Conservation (phyloP, 2,797 vertebrate species). For the Schizothorax lantsangensis region DNA sequence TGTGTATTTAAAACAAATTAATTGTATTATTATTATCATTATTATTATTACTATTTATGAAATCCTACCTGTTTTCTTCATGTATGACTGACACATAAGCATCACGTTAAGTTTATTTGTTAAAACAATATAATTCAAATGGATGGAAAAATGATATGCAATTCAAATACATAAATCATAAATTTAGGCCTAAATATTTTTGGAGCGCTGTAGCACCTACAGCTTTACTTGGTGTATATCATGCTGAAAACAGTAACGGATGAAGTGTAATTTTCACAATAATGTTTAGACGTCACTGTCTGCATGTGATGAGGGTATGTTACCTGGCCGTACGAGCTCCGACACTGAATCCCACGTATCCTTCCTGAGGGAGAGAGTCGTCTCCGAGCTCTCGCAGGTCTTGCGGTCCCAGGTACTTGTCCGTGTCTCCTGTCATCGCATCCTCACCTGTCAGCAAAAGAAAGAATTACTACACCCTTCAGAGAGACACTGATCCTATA, state of each 20-base stretch:
- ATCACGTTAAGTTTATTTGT: neutral
- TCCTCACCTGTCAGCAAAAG: slow-evolving; percentile 87
- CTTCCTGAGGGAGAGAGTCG: slow-evolving; percentile 95
- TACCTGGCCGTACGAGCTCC: slow-evolving; percentile 97
- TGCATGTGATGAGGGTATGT: slow-evolving; percentile 21
- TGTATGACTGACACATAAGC: neutral
- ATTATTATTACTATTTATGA: neutral
- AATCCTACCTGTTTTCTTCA: neutral
- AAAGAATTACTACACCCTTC: slow-evolving; percentile 31
- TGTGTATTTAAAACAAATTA: neutral
- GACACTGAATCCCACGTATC: slow-evolving; percentile 97
- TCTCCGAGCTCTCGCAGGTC: slow-evolving; percentile 96
- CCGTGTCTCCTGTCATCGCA: slow-evolving; percentile 95
- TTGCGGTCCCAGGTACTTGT: slow-evolving; percentile 96
- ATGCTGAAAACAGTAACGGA: neutral
- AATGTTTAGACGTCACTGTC: neutral
- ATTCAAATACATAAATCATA: neutral
- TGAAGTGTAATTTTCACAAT: neutral
- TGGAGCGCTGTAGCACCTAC: neutral
- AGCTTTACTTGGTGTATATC: neutral
- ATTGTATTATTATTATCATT: too few relatives aligned
- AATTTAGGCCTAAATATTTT: neutral
- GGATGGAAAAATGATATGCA: neutral
- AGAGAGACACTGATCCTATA: slow-evolving; percentile 28
- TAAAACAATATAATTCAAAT: neutral